Conservation (phyloP, 2,113 vertebrate species). For the Panthera tigris region DNA sequence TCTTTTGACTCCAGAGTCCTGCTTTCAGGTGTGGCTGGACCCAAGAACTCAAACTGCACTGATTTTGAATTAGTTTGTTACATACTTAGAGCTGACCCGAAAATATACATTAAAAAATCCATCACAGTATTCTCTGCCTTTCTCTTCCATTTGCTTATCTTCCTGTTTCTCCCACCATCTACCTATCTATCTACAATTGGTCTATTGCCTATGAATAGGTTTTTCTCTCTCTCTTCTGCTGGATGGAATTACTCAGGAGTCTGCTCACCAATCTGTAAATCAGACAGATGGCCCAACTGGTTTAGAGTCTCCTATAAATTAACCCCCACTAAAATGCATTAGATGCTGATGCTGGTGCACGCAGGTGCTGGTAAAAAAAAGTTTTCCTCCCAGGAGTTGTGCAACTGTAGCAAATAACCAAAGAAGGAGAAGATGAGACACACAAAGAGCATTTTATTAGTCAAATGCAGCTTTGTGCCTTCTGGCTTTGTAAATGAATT, state of each 20-base stretch:
- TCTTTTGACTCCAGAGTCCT: background rate
- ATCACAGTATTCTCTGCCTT: background rate
- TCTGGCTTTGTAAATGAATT: constrained; percentile 27
- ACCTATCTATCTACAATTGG: background rate
- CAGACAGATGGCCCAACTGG: background rate
- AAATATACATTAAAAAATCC: background rate
- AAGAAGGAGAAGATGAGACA: background rate
- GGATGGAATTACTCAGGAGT: background rate
- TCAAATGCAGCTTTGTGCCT: background rate
- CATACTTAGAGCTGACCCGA: background rate
- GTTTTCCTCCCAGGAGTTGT: background rate
- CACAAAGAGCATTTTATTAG: background rate
- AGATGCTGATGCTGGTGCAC: background rate
- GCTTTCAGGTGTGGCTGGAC: background rate
- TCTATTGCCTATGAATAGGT: background rate
- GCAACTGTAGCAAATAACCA: background rate
- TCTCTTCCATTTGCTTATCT: background rate
- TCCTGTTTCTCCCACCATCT: background rate
- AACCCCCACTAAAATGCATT: background rate
- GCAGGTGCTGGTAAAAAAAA: background rate
- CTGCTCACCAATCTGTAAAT: background rate
- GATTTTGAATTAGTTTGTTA: background rate
- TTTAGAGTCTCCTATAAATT: background rate
- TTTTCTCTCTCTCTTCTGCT: background rate
- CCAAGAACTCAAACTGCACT: background rate